These are phyloP conservation scores for Drosophila algonquin DNA, from an alignment of 2,888 invertebrate genomes.

Conservation along the genomic window DNA sequence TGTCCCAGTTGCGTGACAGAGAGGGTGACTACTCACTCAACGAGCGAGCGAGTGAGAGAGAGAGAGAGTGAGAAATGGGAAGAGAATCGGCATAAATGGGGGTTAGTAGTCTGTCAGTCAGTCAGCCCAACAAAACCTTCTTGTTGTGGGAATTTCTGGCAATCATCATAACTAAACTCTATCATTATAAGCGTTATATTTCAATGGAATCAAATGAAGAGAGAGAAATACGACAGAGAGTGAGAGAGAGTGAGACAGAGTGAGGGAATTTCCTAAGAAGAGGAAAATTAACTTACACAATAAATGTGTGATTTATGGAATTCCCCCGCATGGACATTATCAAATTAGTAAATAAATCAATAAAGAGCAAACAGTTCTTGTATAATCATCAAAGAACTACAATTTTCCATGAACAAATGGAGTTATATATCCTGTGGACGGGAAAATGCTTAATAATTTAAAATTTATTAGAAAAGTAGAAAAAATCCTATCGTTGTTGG, in stretches of 20 bases:
- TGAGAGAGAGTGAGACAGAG: background rate
- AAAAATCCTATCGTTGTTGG: no score
- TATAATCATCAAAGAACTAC: background rate
- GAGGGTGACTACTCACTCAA: background rate
- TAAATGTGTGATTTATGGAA: background rate
- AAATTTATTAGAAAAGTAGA: no score
- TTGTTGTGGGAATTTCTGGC: conserved; percentile 32
- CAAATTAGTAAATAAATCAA: background rate
- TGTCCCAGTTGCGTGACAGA: conserved; percentile 38
- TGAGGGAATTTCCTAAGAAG: background rate
- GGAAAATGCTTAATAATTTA: background rate
- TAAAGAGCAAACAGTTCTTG: background rate
- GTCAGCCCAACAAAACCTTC: background rate
- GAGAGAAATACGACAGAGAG: background rate
- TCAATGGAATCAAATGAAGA: conserved; percentile 10
- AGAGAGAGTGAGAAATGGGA: background rate
- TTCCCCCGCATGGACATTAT: background rate
- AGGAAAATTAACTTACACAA: background rate
- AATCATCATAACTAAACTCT: conserved; percentile 34
- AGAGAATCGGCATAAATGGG: conserved; percentile 4
- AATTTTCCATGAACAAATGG: no score
- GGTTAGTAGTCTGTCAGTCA: conserved; percentile 13
- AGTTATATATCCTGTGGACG: background rate
- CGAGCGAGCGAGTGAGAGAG: background rate
- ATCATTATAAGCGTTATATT: conserved; percentile 15